These are phyloP conservation scores for Salmo trutta DNA, from an alignment of 2,797 vertebrate species.

Conservation along the genomic window DNA sequence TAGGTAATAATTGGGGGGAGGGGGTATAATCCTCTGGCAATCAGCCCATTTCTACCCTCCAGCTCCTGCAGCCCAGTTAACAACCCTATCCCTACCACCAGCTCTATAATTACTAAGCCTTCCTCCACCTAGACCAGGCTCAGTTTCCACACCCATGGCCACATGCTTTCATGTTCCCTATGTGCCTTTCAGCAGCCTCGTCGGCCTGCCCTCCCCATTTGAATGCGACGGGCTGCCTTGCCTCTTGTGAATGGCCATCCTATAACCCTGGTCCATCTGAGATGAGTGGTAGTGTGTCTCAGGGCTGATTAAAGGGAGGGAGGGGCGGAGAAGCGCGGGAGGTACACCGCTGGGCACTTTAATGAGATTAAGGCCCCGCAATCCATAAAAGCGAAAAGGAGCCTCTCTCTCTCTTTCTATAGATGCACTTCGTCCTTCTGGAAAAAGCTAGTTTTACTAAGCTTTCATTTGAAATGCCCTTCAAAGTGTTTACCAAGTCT, in stretches of 20 bases:
- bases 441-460: constrained; percentile 64
- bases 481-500: constrained; percentile 67
- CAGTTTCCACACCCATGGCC: constrained; percentile 64
- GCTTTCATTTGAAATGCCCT: constrained; percentile 63
- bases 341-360: constrained; percentile 76
- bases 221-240: constrained; percentile 44
- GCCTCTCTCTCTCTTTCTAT: constrained; percentile 56
- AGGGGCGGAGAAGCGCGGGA: constrained; percentile 63
- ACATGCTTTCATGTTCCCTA: constrained; percentile 66
- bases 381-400: constrained; percentile 76
- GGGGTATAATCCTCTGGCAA: constrained; percentile 89
- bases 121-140: constrained; percentile 68
- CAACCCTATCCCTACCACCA: constrained; percentile 93
- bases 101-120: constrained; percentile 90
- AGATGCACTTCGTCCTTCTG: constrained; percentile 59
- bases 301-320: constrained; percentile 72
- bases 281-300: constrained; percentile 74
- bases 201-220: constrained; percentile 39
- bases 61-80: constrained; percentile 82
- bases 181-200: constrained; percentile 52
- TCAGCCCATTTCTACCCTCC: constrained; percentile 64
- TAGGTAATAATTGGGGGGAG: constrained; percentile 84
- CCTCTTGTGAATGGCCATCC: constrained; percentile 54
- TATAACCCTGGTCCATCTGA: constrained; percentile 63
- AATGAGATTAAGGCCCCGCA: constrained; percentile 78